phyloP scores from a whole-genome alignment of 2,113 vertebrate species.

The Scophthalmus maximus region DNA sequence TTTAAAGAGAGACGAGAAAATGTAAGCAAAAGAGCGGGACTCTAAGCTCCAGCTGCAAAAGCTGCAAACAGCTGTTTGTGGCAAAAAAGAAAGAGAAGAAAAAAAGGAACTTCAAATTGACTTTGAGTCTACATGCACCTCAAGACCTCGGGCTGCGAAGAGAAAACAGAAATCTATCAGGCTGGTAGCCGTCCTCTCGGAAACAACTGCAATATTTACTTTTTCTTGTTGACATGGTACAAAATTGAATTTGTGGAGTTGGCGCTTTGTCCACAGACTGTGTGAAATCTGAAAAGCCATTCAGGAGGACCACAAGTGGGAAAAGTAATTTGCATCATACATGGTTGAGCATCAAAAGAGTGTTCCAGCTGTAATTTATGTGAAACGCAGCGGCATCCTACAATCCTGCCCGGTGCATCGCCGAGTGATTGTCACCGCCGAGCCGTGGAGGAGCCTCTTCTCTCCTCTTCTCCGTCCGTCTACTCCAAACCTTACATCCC shows the following conservation, averaged over 20 bases:
- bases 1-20: background rate
- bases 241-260: background rate
- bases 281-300: constrained; percentile 19
- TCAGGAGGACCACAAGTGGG: background rate
- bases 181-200: too few relatives aligned
- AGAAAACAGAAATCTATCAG: too few relatives aligned
- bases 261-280: background rate
- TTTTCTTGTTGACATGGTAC: background rate
- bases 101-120: too few relatives aligned
- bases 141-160: too few relatives aligned
- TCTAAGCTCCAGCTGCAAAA: too few relatives aligned
- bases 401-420: too few relatives aligned
- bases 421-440: too few relatives aligned
- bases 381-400: constrained; percentile 40
- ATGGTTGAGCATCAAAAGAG: constrained; percentile 26
- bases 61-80: too few relatives aligned
- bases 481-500: constrained; percentile 3
- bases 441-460: constrained; percentile 35
- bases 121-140: too few relatives aligned
- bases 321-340: constrained; percentile 26
- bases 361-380: constrained; percentile 31
- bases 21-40: background rate
- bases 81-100: too few relatives aligned
- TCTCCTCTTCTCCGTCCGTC: background rate
- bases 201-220: too few relatives aligned